Evolutionary conservation across 2,797 vertebrate species (phyloP).

Genomic region (Crenichthys baileyi): DNA sequence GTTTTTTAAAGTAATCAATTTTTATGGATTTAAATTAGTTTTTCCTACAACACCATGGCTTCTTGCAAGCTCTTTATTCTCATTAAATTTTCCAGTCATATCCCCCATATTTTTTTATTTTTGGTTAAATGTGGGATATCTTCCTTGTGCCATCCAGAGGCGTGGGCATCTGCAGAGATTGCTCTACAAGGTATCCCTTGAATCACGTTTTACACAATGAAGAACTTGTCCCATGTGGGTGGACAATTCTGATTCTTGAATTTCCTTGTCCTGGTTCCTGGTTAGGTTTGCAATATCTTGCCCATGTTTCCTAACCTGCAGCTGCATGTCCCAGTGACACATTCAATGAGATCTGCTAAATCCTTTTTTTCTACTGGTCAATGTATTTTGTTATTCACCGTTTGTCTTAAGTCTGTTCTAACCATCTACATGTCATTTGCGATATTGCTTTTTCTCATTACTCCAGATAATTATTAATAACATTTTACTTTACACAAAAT

Average conservation of each 20-base stretch:
- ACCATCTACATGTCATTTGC: background rate
- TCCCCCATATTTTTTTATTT: background rate
- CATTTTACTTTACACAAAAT: slow-evolving; percentile 4
- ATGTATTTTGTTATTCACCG: background rate
- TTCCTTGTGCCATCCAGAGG: background rate
- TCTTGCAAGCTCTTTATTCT: background rate
- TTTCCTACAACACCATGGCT: background rate
- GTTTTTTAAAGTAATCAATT: background rate
- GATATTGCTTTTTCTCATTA: background rate
- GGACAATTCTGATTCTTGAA: too few species aligned
- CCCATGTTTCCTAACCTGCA: background rate
- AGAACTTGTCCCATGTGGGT: background rate
- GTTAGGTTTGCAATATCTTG: background rate
- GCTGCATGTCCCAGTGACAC: background rate
- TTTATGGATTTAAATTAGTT: background rate
- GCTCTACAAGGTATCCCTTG: too few species aligned
- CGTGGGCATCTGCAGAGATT: background rate
- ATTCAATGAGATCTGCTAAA: background rate
- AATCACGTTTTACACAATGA: background rate
- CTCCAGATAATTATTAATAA: background rate
- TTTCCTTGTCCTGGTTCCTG: slow-evolving; percentile 7
- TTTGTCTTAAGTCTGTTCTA: background rate
- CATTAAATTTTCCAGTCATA: background rate
- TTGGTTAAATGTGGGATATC: background rate
- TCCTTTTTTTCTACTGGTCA: background rate